Conservation (phyloP, 2,113 vertebrate species). For the Leptobrachium ailaonicum region DNA sequence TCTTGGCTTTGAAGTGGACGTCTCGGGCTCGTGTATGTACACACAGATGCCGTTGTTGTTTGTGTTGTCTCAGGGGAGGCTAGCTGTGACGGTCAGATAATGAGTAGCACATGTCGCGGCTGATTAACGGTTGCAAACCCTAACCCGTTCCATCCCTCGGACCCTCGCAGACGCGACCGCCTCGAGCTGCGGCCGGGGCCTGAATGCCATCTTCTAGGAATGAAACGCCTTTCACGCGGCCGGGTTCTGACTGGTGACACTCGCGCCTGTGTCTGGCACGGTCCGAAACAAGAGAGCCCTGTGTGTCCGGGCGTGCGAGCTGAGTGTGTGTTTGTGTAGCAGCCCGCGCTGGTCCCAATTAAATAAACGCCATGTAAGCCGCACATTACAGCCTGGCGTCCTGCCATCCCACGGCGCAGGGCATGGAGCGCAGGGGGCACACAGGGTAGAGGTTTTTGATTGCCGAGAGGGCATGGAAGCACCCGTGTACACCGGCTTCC, state of each 20-base stretch:
- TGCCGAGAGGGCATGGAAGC: background rate
- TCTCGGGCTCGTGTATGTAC: no score
- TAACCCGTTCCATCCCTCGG: no score
- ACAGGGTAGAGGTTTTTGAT: background rate
- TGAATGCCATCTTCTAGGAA: no score
- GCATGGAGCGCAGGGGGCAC: background rate
- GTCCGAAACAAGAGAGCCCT: background rate
- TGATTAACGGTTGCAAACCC: no score
- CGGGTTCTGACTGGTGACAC: background rate
- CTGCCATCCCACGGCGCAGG: background rate
- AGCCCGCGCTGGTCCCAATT: conserved; percentile 10
- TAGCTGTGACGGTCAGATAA: no score
- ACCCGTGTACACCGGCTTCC: no score
- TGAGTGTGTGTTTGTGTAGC: background rate
- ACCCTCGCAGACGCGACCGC: no score
- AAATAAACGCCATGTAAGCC: conserved; percentile 19
- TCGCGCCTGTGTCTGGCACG: background rate
- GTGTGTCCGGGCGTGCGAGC: background rate
- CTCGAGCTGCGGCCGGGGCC: no score
- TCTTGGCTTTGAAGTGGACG: no score
- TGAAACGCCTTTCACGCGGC: background rate
- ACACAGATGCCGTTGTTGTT: no score
- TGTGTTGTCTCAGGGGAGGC: no score
- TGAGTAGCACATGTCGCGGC: no score
- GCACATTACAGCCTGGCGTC: conserved; percentile 3